phyloP scores from a whole-genome alignment of 2,113 vertebrate species.

The Osmerus mordax region DNA sequence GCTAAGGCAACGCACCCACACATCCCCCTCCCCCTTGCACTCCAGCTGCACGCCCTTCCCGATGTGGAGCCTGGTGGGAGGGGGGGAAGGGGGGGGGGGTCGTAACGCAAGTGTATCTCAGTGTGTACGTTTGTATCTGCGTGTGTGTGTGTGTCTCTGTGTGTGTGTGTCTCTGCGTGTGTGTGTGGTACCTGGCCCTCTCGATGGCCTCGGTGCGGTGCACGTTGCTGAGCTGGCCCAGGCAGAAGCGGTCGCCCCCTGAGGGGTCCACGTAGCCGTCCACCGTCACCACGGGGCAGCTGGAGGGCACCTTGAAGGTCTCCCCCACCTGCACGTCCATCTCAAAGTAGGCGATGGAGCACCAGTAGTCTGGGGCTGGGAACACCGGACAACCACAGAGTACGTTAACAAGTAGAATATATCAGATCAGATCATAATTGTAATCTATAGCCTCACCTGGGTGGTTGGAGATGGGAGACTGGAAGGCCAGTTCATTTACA shows the following conservation, averaged over 20 bases:
- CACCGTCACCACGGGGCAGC: slow-evolving; percentile 93
- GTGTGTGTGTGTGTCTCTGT: no score
- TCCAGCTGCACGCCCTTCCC: slow-evolving; percentile 97
- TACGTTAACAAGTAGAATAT: not conserved
- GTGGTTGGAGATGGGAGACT: slow-evolving; percentile 96
- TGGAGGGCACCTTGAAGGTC: slow-evolving; percentile 95
- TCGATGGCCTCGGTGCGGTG: slow-evolving; percentile 97
- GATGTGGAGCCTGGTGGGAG: slow-evolving; percentile 83
- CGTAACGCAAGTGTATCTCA: no score
- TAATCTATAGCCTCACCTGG: slow-evolving; percentile 80
- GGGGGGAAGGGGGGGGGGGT: not conserved
- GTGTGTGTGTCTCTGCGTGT: no score
- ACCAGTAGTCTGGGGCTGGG: slow-evolving; percentile 95
- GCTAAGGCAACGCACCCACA: slow-evolving; percentile 96
- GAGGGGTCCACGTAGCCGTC: slow-evolving; percentile 97
- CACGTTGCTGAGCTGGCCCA: slow-evolving; percentile 96
- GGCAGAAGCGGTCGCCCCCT: slow-evolving; percentile 92
- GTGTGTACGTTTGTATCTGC: no score
- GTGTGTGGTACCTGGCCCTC: slow-evolving; percentile 81
- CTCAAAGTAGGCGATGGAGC: slow-evolving; percentile 97
- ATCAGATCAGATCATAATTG: no score
- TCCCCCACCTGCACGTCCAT: slow-evolving; percentile 99
- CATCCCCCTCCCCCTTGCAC: slow-evolving; percentile 96
- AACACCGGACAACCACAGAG: not conserved
- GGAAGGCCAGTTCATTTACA: slow-evolving; percentile 95